Evolutionary conservation across 2,113 vertebrate genomes (phyloP).

Genomic region (Larimichthys crocea): DNA sequence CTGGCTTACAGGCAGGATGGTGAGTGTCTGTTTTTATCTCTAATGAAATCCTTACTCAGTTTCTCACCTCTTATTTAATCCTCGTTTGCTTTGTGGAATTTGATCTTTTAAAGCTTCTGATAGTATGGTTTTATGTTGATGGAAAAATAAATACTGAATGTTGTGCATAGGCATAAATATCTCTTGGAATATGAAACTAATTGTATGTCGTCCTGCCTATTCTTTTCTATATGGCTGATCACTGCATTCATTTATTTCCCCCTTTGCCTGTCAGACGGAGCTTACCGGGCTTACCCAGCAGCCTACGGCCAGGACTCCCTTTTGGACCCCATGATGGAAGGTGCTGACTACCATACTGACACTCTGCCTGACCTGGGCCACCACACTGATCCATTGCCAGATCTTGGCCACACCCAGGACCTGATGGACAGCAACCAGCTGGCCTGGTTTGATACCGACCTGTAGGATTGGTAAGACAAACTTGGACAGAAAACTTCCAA

Average conservation of each 20-base stretch:
- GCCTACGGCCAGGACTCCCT: constrained; percentile 95
- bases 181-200: background rate
- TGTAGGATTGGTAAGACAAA: constrained; percentile 85
- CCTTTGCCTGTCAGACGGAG: constrained; percentile 85
- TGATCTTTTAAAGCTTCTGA: too few species aligned
- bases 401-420: constrained; percentile 97
- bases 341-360: constrained; percentile 95
- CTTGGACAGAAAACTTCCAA: background rate
- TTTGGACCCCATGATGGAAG: constrained; percentile 99
- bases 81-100: background rate
- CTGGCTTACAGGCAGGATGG: constrained; percentile 96
- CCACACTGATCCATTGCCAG: constrained; percentile 94
- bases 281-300: constrained; percentile 94
- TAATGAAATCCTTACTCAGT: background rate
- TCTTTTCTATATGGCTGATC: too few species aligned
- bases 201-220: background rate
- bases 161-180: background rate
- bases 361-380: constrained; percentile 97
- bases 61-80: background rate
- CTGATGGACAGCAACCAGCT: constrained; percentile 99
- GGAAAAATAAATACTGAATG: too few species aligned
- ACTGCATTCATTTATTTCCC: background rate
- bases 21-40: constrained; percentile 69
- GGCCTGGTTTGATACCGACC: constrained; percentile 99
- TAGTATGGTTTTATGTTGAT: too few species aligned